These are phyloP conservation scores for Thryonomys swinderianus DNA, from an alignment of 2,113 vertebrate genomes.

Conservation along the genomic window DNA sequence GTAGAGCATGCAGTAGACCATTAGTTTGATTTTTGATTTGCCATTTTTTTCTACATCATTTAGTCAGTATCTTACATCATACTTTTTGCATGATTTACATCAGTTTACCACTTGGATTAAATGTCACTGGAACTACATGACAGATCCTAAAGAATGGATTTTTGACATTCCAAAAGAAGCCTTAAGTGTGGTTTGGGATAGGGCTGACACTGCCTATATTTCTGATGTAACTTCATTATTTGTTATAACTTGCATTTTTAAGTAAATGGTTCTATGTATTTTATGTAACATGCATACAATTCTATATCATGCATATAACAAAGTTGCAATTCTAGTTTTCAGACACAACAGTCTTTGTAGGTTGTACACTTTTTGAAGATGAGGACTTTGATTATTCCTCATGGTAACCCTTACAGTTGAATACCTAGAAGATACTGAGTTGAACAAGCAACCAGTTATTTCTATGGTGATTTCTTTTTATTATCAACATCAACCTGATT, in stretches of 20 bases:
- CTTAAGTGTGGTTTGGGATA: background rate
- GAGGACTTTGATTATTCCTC: background rate
- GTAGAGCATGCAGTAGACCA: background rate
- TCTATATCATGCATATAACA: background rate
- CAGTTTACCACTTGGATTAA: background rate
- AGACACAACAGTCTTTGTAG: background rate
- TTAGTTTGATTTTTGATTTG: background rate
- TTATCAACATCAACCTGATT: background rate
- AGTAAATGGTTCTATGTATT: background rate
- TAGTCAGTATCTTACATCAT: background rate
- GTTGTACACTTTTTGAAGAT: background rate
- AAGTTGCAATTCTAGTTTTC: background rate
- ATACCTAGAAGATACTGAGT: background rate
- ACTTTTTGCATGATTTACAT: background rate
- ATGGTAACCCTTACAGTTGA: background rate
- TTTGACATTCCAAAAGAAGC: background rate
- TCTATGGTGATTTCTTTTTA: background rate
- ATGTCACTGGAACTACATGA: background rate
- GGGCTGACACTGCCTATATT: background rate
- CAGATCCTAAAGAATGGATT: background rate
- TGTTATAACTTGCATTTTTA: background rate
- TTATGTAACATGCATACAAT: background rate
- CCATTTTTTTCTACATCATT: background rate
- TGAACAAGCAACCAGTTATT: background rate
- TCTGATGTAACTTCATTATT: background rate